phyloP scores from a whole-genome alignment of 2,888 invertebrate species.

The Yponomeuta malinellus region DNA sequence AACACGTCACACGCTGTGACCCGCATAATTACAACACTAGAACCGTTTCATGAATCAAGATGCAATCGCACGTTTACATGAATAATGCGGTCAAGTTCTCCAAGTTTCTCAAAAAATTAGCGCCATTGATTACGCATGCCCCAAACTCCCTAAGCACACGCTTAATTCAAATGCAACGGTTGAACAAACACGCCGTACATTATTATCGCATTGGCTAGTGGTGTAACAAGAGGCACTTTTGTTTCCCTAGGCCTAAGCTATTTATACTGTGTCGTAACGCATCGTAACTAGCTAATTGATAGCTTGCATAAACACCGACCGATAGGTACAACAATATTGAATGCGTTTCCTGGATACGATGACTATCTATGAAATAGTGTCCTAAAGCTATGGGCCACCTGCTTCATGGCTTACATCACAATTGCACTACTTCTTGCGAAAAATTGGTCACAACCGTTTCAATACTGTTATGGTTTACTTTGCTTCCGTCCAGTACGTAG shows the following conservation, averaged over 20 bases:
- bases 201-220: slow-evolving; percentile 39
- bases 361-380: slow-evolving; percentile 26
- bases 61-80: not conserved
- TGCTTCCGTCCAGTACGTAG: slow-evolving; percentile 12
- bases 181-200: slow-evolving; percentile 19
- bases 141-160: slow-evolving; percentile 6
- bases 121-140: not conserved
- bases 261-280: slow-evolving; percentile 50
- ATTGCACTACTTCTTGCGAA: slow-evolving; percentile 6
- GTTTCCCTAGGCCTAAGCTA: slow-evolving; percentile 43
- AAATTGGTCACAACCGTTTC: slow-evolving; percentile 21
- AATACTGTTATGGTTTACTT: slow-evolving; percentile 7
- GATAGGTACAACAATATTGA: slow-evolving; percentile 45
- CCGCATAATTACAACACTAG: slow-evolving; percentile 31
- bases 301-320: slow-evolving; percentile 62
- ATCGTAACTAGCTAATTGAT: slow-evolving; percentile 64
- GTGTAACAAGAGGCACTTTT: slow-evolving; percentile 41
- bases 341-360: slow-evolving; percentile 57
- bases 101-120: slow-evolving; percentile 1
- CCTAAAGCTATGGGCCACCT: slow-evolving; percentile 22
- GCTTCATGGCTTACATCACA: slow-evolving; percentile 18
- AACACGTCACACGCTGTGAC: slow-evolving; percentile 7
- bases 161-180: not conserved
- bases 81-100: slow-evolving; percentile 1
- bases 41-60: slow-evolving; percentile 23